Conservation (phyloP, 2,113 vertebrate species). For the Lycaon pictus region DNA sequence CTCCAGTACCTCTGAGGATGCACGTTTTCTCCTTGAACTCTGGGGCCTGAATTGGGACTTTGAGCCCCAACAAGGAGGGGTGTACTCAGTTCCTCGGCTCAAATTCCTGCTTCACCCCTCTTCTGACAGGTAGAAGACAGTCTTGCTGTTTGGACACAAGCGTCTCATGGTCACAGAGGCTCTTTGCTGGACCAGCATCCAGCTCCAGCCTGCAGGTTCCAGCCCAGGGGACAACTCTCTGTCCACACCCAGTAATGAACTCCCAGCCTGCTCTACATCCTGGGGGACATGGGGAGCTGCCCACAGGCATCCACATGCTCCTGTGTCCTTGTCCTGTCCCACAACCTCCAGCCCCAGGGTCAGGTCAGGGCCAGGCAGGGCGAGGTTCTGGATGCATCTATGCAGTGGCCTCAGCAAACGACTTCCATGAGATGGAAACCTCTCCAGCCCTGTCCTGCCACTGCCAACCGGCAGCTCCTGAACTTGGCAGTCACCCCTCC, state of each 20-base stretch:
- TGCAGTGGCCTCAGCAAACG: rapidly evolving
- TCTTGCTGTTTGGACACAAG: neutral
- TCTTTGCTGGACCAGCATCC: too few relatives aligned
- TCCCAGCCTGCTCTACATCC: rapidly evolving
- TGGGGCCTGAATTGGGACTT: neutral
- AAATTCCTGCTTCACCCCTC: rapidly evolving
- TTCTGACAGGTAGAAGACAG: neutral
- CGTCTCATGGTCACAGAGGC: too few relatives aligned
- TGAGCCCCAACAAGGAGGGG: neutral
- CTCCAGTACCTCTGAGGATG: neutral
- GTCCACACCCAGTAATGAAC: rapidly evolving
- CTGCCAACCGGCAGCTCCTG: rapidly evolving
- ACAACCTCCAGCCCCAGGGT: neutral
- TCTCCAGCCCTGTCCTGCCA: neutral
- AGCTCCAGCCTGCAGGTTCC: neutral
- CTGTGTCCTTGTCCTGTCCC: neutral
- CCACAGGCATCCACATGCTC: rapidly evolving
- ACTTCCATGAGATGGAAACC: neutral
- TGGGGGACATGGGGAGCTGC: too few relatives aligned
- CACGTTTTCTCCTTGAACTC: neutral
- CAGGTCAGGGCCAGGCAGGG: too few relatives aligned
- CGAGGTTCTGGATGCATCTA: too few relatives aligned
- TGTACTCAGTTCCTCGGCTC: rapidly evolving
- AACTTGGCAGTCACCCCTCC: neutral
- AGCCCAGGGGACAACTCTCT: rapidly evolving